These are phyloP conservation scores for Paelopatides confundens DNA, from an alignment of 53 echinoderm and acorn worm genomes.

Conservation along the genomic window DNA sequence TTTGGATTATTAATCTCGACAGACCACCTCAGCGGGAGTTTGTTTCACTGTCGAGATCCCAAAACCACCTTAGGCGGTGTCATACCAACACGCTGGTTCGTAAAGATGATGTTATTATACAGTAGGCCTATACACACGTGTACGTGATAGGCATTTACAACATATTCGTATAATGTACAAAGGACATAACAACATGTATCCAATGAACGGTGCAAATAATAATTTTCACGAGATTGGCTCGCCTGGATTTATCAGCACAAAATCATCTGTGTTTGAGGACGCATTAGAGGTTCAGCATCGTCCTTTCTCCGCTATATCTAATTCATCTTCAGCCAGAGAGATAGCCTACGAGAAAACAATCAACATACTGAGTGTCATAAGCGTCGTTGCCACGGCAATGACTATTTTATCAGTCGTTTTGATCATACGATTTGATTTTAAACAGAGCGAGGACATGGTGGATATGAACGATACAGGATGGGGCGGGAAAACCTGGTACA, in stretches of 20 bases:
- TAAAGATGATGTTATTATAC: no score
- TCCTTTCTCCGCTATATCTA: slow-evolving; percentile 31
- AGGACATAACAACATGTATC: neutral
- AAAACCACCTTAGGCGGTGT: neutral
- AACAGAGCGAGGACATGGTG: slow-evolving; percentile 61
- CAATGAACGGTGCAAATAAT: neutral
- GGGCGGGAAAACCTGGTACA: slow-evolving; percentile 65
- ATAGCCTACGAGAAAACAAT: slow-evolving; percentile 76
- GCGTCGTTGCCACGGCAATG: slow-evolving; percentile 76
- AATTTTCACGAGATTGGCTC: slow-evolving; percentile 21
- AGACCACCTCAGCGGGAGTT: slow-evolving; percentile 20
- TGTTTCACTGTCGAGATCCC: neutral
- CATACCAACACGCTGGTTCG: no score
- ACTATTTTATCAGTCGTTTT: slow-evolving; percentile 75
- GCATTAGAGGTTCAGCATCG: slow-evolving; percentile 41
- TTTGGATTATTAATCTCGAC: slow-evolving; percentile 1
- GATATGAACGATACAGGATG: slow-evolving; percentile 44
- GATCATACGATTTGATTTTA: slow-evolving; percentile 73
- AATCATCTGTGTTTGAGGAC: slow-evolving; percentile 45
- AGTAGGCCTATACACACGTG: no score
- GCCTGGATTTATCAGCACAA: slow-evolving; percentile 31
- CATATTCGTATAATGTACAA: no score
- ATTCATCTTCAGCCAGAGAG: slow-evolving; percentile 50
- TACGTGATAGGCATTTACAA: no score
- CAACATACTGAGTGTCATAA: slow-evolving; percentile 76